phyloP scores from a whole-genome alignment of 2,797 vertebrate species.

The Oryzias dopingdopingensis region DNA sequence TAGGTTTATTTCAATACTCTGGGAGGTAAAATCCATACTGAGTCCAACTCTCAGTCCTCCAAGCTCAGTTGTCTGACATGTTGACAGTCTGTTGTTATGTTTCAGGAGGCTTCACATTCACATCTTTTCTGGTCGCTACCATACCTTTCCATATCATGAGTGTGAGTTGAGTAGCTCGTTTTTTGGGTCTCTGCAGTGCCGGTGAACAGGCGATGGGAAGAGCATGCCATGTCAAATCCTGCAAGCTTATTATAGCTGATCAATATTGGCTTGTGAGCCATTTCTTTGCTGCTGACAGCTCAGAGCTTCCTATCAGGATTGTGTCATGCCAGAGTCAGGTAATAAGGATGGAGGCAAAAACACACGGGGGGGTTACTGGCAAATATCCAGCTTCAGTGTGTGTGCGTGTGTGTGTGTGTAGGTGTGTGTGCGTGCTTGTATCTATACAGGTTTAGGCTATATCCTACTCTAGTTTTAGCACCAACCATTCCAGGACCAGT shows the following conservation, averaged over 20 bases:
- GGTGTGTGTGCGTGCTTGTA: neutral
- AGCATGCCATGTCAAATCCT: constrained; percentile 48
- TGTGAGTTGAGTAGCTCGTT: constrained; percentile 11
- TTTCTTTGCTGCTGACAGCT: constrained; percentile 60
- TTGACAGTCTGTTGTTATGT: constrained; percentile 9
- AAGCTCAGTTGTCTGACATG: constrained; percentile 14
- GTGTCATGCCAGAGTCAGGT: constrained; percentile 63
- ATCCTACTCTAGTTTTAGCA: too few species aligned
- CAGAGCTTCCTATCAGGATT: constrained; percentile 45
- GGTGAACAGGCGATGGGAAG: constrained; percentile 42
- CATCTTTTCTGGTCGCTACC: constrained; percentile 18
- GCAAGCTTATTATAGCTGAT: constrained; percentile 69
- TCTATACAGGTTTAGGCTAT: too few species aligned
- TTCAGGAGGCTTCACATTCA: constrained; percentile 14
- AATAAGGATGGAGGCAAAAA: constrained; percentile 38
- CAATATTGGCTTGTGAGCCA: constrained; percentile 58
- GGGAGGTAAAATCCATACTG: constrained; percentile 19
- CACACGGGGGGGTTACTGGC: constrained; percentile 10
- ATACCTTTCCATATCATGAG: constrained; percentile 11
- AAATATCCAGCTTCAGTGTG: constrained; percentile 25
- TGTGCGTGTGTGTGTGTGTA: constrained; percentile 1
- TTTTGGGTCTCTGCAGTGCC: constrained; percentile 3
- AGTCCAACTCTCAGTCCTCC: constrained; percentile 1
- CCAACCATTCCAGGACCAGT: too few species aligned
- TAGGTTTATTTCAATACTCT: constrained; percentile 25